Evolutionary conservation across 2,113 vertebrate species (phyloP), one percentile per base, ranked within the genome.

Genomic region (Hippocampus guttulatus): DNA sequence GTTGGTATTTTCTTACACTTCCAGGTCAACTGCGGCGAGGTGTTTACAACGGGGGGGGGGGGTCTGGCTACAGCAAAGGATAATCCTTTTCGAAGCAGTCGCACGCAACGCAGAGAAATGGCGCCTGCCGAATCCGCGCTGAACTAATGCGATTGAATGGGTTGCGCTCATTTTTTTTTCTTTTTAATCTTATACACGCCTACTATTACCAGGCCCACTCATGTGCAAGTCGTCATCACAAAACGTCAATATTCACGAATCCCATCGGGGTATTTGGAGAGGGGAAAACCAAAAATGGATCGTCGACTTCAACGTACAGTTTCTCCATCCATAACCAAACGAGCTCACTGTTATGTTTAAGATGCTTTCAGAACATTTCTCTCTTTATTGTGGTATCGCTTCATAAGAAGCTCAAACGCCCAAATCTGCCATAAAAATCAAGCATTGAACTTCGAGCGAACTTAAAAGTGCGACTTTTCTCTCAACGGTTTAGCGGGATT

Each of bases 1-100:
- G 41, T 66, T 84, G 84, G 72, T 87, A 84, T 87, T 88, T 79
- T 71, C 74, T 18, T 67, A 54, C 49, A 69, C 72, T 81, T 80
- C 54, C 67, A 55, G 80, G 81, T 78, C 81, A 86, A 40, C 49
- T 27, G 5, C 33, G 33, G 33, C 33, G 33, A 20, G n/a, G 18
- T 18, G 57, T 70, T 71, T 64, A 8, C 47, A 11, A n/a, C 40
- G 40, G 40, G 71, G 72, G 66, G 20, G 33, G 0, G 33, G 2
- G 12, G 49, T 75, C 65, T 1, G 16, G 61, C 67, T 69, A 54
- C n/a, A 69, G 67, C 23, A 78, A 80, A 54, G 71, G 73, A 66
- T 83, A 73, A 73, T 70, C 43, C 47, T 68, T 75, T 77, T 47
- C 68, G 60, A 33, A 33, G 30, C 30, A 33, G 30, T 75, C 76